These are phyloP conservation scores for Lepidurus couesii DNA, from an alignment of 1,140 invertebrate genomes.

Conservation along the genomic window DNA sequence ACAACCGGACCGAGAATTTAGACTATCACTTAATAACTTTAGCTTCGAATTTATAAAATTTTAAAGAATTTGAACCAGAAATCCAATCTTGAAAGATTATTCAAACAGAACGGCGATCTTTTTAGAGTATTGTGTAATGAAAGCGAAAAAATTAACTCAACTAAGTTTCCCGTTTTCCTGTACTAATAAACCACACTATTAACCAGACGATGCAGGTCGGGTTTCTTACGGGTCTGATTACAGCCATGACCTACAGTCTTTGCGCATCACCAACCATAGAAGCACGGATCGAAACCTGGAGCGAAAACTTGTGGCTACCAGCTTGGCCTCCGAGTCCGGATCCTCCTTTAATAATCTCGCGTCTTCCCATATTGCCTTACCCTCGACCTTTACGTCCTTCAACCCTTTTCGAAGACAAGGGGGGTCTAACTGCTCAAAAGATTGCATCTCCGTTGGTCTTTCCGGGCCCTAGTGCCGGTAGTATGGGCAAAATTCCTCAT, in stretches of 20 bases:
- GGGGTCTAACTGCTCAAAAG: background rate
- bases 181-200: slow-evolving; percentile 6
- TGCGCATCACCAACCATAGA: background rate
- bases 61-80: no score
- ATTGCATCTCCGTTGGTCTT: background rate
- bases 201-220: background rate
- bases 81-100: no score
- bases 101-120: background rate
- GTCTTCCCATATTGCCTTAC: background rate
- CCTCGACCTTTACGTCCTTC: background rate
- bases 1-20: background rate
- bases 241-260: background rate
- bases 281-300: background rate
- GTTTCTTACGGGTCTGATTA: background rate
- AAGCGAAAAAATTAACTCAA: background rate
- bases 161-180: background rate
- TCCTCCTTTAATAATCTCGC: background rate
- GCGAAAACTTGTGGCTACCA: background rate
- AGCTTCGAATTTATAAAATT: no score
- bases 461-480: background rate
- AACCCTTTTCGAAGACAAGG: background rate
- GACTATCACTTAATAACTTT: no score
- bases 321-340: slow-evolving; percentile 1
- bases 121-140: background rate
- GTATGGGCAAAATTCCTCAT: background rate